Base-by-base conservation (phyloP, 2,797 vertebrate genomes). In the Falco cherrug region DNA sequence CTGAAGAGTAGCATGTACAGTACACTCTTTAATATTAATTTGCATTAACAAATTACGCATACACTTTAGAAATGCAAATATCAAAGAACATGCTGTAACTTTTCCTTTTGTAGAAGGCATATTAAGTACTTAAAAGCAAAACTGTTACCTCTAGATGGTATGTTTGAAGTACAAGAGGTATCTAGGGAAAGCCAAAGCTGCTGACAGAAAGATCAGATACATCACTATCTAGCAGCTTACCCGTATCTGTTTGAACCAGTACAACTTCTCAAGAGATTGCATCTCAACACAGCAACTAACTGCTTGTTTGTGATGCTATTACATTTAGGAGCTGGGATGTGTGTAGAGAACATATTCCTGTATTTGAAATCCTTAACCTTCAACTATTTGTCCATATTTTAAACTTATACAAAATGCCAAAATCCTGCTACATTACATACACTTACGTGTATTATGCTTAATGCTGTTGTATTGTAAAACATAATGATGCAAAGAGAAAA, bases 1-100 rank as follows among this genome's bases (percentile, higher is more conserved):
- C 26, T 11, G 7, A 80, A 69, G 0, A 0, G 82, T 75, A 59
- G 47, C 0, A 0, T 16, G 31, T 26, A 35, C 7, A 1, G 73
- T 8, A 41, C 43, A 5, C 73, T 75, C 68, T 35, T 82, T 15
- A 61, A 65, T 51, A 75, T 51, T 86, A 25, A 89, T 88, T 43
- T 76, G 61, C 69, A 56, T 69, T 90, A 90, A 61, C 73, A 81
- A 91, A 60, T 81, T 25, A 74, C 1, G 20, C 2, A 2, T 35
- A 75, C 31, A 2, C 86, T 90, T 86, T 13, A 61, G 65, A 93
- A 95, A 93, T 68, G 89, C 57, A 92, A 80, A 84, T 39, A 12
- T 21, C 64, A 60, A 51, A 87, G 84, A 77, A 87, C 67, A 15
- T 4, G 39, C 45, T 48, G 25, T 59, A 83, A 83, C 60, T 91